Percentiles rank a stretch among this genome's conserved stretches.
phyloP scores from a whole-genome alignment of 2,888 invertebrate genomes.

The Pemphredon lugubris region DNA sequence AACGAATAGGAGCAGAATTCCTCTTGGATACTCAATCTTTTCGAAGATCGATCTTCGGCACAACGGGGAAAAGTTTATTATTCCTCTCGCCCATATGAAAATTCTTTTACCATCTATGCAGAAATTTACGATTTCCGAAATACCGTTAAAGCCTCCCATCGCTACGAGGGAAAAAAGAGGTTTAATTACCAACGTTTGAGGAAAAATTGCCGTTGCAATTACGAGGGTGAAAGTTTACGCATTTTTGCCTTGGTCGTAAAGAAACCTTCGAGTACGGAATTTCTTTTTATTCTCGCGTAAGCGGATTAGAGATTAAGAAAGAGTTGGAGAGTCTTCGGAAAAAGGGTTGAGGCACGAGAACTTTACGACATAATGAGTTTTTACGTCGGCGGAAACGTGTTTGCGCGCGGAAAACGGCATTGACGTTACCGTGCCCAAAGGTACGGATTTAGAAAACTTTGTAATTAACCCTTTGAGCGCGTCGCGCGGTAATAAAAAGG shows the following conservation, averaged over 20 bases:
- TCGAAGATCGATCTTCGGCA: too few relatives aligned
- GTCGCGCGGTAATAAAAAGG: not conserved
- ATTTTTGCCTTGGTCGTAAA: conserved; percentile 3
- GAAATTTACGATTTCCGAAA: too few relatives aligned
- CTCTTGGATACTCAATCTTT: too few relatives aligned
- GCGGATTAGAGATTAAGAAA: conserved; percentile 25
- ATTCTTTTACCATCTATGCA: too few relatives aligned
- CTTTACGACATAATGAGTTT: conserved; percentile 42
- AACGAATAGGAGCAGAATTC: too few relatives aligned
- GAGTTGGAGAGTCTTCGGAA: not conserved
- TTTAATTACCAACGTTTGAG: too few relatives aligned
- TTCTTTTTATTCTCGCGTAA: conserved; percentile 10
- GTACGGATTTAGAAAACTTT: conserved; percentile 3
- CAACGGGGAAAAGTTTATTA: too few relatives aligned
- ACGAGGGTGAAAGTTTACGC: conserved; percentile 23
- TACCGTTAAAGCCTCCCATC: too few relatives aligned
- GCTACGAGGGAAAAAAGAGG: too few relatives aligned
- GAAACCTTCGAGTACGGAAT: not conserved
- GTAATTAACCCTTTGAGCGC: conserved; percentile 27
- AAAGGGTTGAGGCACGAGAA: conserved; percentile 17
- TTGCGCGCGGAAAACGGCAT: not conserved
- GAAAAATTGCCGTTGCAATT: too few relatives aligned
- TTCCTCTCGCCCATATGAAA: too few relatives aligned
- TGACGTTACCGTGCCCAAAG: not conserved
- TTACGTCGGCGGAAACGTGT: conserved; percentile 21